Conservation (phyloP, 2,797 vertebrate species). For the Notolabrus celidotus region DNA sequence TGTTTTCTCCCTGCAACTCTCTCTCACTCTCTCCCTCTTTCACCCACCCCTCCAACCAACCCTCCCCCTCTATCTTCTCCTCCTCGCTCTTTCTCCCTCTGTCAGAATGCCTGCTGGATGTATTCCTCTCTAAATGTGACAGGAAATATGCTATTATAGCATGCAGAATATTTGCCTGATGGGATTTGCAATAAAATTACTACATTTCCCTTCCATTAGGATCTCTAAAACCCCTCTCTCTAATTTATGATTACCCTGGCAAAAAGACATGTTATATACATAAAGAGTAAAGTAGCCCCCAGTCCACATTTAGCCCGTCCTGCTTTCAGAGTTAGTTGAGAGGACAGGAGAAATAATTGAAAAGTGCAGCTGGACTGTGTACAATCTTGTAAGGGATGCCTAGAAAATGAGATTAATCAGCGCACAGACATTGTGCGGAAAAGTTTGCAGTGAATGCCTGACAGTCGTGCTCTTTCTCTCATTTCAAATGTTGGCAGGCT, state of each 20-base stretch:
- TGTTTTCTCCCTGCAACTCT: conserved; percentile 82
- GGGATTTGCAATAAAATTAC: conserved; percentile 85
- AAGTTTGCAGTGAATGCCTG: conserved; percentile 99
- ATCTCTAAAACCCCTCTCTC: conserved; percentile 79
- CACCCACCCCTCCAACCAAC: conserved; percentile 51
- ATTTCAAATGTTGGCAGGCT: conserved; percentile 99
- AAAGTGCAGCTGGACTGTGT: conserved; percentile 98
- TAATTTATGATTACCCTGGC: conserved; percentile 85
- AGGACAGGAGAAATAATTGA: conserved; percentile 99
- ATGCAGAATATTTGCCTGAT: conserved; percentile 84
- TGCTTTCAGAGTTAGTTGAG: conserved; percentile 91
- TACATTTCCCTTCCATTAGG: conserved; percentile 83
- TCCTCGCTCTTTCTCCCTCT: conserved; percentile 53
- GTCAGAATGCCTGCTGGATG: conserved; percentile 81
- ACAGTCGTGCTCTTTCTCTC: conserved; percentile 99
- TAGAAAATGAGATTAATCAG: conserved; percentile 99
- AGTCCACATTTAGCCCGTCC: conserved; percentile 82
- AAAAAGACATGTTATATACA: conserved; percentile 85
- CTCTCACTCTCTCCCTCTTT: conserved; percentile 25
- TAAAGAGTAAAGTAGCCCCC: conserved; percentile 86
- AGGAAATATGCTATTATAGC: conserved; percentile 85
- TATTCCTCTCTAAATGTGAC: conserved; percentile 81
- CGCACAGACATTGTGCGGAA: conserved; percentile 98
- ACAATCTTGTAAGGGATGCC: conserved; percentile 99
- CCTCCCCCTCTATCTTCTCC: conserved; percentile 75